These are phyloP conservation scores for Monopterus albus DNA, from an alignment of 2,113 vertebrate species.

Conservation along the genomic window DNA sequence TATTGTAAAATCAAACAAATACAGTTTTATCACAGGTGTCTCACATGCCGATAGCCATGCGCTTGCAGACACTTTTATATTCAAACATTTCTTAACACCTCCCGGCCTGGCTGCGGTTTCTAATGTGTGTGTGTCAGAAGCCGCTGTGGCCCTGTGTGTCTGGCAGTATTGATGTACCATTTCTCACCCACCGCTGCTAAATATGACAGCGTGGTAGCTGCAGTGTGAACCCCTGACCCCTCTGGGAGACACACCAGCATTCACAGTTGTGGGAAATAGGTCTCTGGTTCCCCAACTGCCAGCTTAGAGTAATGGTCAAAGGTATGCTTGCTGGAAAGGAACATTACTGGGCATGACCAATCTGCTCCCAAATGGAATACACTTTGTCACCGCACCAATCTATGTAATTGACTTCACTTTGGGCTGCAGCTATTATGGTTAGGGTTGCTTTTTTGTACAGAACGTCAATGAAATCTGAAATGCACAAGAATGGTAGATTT, in stretches of 20 bases:
- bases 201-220: conserved; percentile 64
- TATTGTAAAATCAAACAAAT: conserved; percentile 2
- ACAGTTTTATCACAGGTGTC: not conserved
- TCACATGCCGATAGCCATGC: not conserved
- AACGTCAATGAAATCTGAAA: conserved; percentile 61
- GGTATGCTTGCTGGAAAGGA: conserved; percentile 65
- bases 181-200: conserved; percentile 69
- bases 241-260: conserved; percentile 56
- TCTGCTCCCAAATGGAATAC: conserved; percentile 80
- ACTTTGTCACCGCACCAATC: conserved; percentile 77
- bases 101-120: conserved; percentile 31
- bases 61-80: not conserved
- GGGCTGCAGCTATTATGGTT: conserved; percentile 64
- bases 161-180: conserved; percentile 69
- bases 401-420: conserved; percentile 74
- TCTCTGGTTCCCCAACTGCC: conserved; percentile 67
- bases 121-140: conserved; percentile 54
- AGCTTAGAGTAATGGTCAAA: conserved; percentile 76
- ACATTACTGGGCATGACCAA: conserved; percentile 78
- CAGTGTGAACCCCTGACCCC: conserved; percentile 72
- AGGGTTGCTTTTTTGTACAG: conserved; percentile 46
- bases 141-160: conserved; percentile 40
- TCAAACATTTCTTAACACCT: conserved; percentile 40
- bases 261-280: conserved; percentile 64
- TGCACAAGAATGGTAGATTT: conserved; percentile 36